Conservation (phyloP, 2,797 vertebrate genomes). For the Urocyon cinereoargenteus region DNA sequence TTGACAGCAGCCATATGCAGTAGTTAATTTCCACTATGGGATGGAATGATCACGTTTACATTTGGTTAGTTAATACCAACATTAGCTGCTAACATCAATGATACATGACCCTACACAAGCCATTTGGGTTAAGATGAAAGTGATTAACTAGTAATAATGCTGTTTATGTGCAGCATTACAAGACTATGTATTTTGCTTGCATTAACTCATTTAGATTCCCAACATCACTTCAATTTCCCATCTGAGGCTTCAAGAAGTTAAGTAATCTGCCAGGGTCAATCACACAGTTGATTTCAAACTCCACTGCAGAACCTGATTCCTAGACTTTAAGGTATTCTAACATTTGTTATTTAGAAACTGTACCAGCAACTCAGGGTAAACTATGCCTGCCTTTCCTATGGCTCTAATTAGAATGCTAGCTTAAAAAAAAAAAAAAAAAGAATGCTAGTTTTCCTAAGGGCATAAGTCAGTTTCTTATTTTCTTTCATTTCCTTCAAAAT, state of each 20-base stretch:
- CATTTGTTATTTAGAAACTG: background rate
- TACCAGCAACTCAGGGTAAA: background rate
- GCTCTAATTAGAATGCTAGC: background rate
- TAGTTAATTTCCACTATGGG: background rate
- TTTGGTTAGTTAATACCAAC: background rate
- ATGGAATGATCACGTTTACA: background rate
- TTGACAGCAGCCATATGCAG: background rate
- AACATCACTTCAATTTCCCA: background rate
- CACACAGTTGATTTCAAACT: slow-evolving; percentile 5
- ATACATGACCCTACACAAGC: background rate
- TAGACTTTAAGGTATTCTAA: background rate
- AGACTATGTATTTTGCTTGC: background rate
- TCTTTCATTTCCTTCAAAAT: slow-evolving; percentile 49
- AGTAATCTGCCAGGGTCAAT: background rate
- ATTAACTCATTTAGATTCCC: slow-evolving; percentile 6
- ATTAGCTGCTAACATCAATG: background rate
- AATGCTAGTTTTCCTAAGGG: background rate
- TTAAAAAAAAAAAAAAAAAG: background rate
- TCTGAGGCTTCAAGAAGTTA: background rate
- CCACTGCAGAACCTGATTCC: background rate
- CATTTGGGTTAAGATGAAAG: background rate
- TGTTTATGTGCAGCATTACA: background rate
- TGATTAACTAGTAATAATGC: background rate
- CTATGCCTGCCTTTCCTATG: background rate
- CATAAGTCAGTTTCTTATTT: slow-evolving; percentile 55